Conservation (phyloP, 2,113 vertebrate species). For the Onychorhynchus coronatus region DNA sequence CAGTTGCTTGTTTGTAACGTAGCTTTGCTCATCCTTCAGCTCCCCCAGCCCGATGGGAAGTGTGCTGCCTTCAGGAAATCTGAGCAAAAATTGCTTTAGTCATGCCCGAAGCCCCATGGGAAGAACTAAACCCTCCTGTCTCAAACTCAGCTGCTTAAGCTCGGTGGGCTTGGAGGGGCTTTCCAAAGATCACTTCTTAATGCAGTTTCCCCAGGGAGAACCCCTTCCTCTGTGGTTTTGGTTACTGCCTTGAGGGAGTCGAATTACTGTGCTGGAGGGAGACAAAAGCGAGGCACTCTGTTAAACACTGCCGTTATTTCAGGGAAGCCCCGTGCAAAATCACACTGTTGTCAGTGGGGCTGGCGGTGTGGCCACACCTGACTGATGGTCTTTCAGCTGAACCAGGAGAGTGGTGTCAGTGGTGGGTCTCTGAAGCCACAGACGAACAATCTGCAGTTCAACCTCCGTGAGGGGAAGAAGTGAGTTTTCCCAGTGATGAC, state of each 20-base stretch:
- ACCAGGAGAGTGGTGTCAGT: not conserved
- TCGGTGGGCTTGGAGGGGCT: not conserved
- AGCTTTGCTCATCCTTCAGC: not conserved
- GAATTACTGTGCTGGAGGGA: not conserved
- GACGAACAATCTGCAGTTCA: not conserved
- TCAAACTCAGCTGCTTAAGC: not conserved
- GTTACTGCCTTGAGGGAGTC: not conserved
- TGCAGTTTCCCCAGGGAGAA: not conserved
- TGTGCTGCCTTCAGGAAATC: not conserved
- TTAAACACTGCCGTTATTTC: not conserved
- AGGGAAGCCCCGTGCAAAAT: not conserved
- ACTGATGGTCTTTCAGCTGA: not conserved
- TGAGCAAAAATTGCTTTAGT: not conserved
- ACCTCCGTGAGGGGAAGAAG: not conserved
- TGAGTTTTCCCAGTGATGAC: not conserved
- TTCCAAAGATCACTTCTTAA: not conserved
- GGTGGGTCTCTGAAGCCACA: not conserved
- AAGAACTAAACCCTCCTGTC: not conserved
- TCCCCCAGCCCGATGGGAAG: not conserved
- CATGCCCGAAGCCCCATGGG: not conserved
- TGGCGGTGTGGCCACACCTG: not conserved
- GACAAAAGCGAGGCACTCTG: not conserved
- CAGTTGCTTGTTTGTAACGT: fast-evolving
- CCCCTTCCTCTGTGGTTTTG: not conserved
- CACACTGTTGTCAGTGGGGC: not conserved